Evolutionary conservation across 2,113 vertebrate genomes (phyloP), one percentile per base, ranked within the genome.

Genomic region (Zosterops lateralis): DNA sequence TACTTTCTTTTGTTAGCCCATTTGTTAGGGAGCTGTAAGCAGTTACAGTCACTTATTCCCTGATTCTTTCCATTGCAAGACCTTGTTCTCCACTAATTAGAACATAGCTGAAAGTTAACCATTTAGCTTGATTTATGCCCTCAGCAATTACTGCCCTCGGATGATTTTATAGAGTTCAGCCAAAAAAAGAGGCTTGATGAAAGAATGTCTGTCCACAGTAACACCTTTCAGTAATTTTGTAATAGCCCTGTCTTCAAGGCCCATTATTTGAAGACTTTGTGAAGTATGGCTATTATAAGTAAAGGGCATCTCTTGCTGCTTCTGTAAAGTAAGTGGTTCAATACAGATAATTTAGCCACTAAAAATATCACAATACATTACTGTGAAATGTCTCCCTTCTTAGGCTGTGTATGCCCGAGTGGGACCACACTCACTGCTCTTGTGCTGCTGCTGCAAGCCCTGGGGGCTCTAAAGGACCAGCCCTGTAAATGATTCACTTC

Each of bases 61-160:
- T n/a, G 31, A 45, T 81, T 75, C 48, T 72, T 92, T 84, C 61
- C n/a, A 81, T 72, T 65, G 66, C 72, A 91, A 79, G 58, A 76
- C 53, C 74, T 94, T 82, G 62, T 92, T 89, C 84, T 44, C 71
- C 44, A 28, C 84, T 89, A 82, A 91, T 95, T 92, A 91, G 66
- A 85, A 84, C 71, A 54, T 38, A 58, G 73, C 70, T n/a, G n/a
- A 50, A 84, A 72, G 61, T 89, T 82, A 91, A 66, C 58, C 24
- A 20, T 83, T 84, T 66, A 50, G 32, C 31, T 92, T 79, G 84
- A 76, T 89, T 78, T 92, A 58, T 83, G 58, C 66, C 71, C 81
- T 82, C 51, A 76, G 71, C 36, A 75, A 26, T 91, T 87, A 64
- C 32, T 87, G 32, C 75, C 20, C 42, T 84, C 18, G 31, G 66